Percentiles rank a stretch among this genome's conserved stretches.
phyloP scores from a whole-genome alignment of 2,888 invertebrate genomes.

The Callosobruchus maculatus region DNA sequence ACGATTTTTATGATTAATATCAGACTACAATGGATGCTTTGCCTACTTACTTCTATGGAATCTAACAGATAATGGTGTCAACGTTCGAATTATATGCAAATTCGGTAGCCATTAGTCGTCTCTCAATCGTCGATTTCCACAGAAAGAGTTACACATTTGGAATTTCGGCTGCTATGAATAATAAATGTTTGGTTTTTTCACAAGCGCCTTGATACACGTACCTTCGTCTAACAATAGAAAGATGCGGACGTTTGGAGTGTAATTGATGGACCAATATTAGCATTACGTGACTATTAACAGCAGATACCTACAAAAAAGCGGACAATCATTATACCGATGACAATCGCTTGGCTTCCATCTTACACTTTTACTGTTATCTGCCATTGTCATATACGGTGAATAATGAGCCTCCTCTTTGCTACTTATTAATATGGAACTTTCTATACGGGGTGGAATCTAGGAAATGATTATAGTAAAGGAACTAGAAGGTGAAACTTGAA shows the following conservation, averaged over 20 bases:
- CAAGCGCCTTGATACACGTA: constrained; percentile 3
- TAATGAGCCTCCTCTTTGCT: neutral
- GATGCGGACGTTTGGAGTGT: neutral
- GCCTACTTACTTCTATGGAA: neutral
- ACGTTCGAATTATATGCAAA: neutral
- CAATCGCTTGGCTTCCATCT: constrained; percentile 2
- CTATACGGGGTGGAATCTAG: neutral
- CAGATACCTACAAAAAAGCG: neutral
- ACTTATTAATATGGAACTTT: neutral
- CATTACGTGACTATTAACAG: constrained; percentile 8
- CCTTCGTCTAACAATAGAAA: constrained; percentile 7
- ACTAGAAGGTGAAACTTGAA: no score
- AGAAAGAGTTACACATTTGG: neutral
- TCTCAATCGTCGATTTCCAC: neutral
- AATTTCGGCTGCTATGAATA: neutral
- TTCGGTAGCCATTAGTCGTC: neutral
- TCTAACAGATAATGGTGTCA: neutral
- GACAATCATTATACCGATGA: neutral
- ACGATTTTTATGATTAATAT: neutral
- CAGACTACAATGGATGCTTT: no score
- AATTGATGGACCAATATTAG: constrained; percentile 5
- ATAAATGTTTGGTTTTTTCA: neutral
- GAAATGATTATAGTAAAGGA: no score
- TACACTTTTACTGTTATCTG: constrained; percentile 1
- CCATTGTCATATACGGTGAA: neutral